phyloP scores from a whole-genome alignment of 2,888 invertebrate species.

The Dryomyza anilis region DNA sequence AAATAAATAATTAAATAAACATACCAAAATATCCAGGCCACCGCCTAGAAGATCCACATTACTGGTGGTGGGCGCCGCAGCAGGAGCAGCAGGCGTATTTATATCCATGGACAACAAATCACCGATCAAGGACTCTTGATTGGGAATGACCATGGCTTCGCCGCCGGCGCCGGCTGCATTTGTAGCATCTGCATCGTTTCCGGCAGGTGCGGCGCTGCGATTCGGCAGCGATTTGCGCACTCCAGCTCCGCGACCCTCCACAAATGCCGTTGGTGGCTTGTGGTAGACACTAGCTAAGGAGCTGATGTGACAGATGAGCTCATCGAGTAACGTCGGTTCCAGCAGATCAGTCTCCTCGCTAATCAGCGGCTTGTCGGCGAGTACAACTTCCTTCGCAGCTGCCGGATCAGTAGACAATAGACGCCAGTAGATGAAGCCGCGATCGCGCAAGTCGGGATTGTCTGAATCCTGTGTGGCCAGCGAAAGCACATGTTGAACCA shows the following conservation, averaged over 20 bases:
- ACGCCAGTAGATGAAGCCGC: constrained; percentile 99
- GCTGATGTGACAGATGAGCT: constrained; percentile 98
- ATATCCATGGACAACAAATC: constrained; percentile 97
- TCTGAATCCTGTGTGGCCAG: constrained; percentile 91
- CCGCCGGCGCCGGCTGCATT: constrained; percentile 51
- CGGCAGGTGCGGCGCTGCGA: constrained; percentile 60
- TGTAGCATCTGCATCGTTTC: constrained; percentile 45
- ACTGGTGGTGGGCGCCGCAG: constrained; percentile 65
- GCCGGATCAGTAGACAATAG: constrained; percentile 98
- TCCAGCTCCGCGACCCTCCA: constrained; percentile 84
- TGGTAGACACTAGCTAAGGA: constrained; percentile 98
- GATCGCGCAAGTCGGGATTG: constrained; percentile 96
- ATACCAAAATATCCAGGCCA: constrained; percentile 84
- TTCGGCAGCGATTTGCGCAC: constrained; percentile 82
- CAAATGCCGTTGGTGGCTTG: constrained; percentile 98
- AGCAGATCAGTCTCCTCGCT: constrained; percentile 98
- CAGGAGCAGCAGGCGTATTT: constrained; percentile 71
- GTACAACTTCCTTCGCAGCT: constrained; percentile 97
- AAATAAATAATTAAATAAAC: background rate
- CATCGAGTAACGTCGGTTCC: constrained; percentile 96
- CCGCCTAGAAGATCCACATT: constrained; percentile 86
- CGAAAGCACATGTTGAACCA: constrained; percentile 94
- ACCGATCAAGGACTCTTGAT: constrained; percentile 92
- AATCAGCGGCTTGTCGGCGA: constrained; percentile 98
- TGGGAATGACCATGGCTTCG: constrained; percentile 71